Conservation (phyloP, 2,113 vertebrate species). For the Marcusenius ussheri region DNA sequence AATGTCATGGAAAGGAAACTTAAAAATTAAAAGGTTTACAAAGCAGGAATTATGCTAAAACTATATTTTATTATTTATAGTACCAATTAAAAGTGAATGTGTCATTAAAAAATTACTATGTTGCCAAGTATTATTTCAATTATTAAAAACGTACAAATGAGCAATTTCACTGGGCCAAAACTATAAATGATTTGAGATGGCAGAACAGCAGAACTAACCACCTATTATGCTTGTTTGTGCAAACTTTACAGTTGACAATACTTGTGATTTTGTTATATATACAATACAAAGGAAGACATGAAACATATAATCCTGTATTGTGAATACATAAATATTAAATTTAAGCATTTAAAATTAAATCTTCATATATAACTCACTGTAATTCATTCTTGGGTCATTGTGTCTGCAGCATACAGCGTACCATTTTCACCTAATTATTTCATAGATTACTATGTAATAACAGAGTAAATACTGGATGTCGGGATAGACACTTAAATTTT, state of each 20-base stretch:
- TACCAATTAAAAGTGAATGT: not conserved
- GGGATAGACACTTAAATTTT: not conserved
- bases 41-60: not conserved
- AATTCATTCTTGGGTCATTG: conserved; percentile 1
- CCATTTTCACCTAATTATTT: conserved; percentile 13
- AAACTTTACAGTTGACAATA: not conserved
- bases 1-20: conserved; percentile 5
- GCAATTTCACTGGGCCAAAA: not conserved
- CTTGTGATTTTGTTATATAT: not conserved
- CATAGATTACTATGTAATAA: not conserved
- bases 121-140: not conserved
- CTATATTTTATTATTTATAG: not conserved
- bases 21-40: not conserved
- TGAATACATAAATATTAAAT: not conserved
- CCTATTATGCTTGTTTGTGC: not conserved
- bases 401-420: not conserved
- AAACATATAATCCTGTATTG: not conserved
- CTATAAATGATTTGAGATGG: not conserved
- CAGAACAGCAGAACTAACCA: not conserved
- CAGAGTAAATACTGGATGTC: not conserved
- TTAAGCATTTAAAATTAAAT: not conserved
- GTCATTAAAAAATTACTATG: not conserved
- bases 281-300: not conserved
- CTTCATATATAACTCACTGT: not conserved
- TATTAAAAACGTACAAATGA: not conserved